Conservation (phyloP, 2,113 vertebrate species). For the Syrrhaptes paradoxus region DNA sequence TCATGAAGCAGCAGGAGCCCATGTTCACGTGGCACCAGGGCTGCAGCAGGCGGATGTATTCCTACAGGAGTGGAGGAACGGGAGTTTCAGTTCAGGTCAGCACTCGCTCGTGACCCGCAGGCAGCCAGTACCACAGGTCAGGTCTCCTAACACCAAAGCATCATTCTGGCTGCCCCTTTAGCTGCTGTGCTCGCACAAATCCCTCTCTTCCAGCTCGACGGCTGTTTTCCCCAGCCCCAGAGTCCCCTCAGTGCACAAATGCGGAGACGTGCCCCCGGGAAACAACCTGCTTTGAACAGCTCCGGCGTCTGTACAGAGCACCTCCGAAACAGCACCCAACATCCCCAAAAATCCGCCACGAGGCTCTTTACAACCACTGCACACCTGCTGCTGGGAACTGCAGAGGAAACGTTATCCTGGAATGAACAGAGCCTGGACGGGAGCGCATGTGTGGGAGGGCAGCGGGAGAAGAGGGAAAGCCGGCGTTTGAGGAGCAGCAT, state of each 20-base stretch:
- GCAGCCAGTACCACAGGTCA: background rate
- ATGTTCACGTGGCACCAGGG: constrained; percentile 94
- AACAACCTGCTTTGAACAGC: background rate
- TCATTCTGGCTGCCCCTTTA: background rate
- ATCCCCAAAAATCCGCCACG: accelerated
- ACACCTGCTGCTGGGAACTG: background rate
- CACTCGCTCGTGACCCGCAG: accelerated
- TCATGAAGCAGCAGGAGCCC: constrained; percentile 92
- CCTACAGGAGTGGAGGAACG: constrained; percentile 67
- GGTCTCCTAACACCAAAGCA: background rate
- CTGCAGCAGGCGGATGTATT: constrained; percentile 88
- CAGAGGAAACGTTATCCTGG: background rate
- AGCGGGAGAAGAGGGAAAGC: background rate
- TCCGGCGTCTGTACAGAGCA: background rate
- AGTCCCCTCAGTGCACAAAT: background rate
- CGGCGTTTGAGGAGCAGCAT: background rate
- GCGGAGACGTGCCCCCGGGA: accelerated
- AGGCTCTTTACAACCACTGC: background rate
- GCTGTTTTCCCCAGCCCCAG: background rate
- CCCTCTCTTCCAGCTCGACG: accelerated
- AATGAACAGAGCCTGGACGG: accelerated
- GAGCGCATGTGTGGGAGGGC: accelerated
- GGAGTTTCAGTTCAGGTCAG: background rate
- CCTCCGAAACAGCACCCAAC: background rate
- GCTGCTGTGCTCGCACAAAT: background rate